Evolutionary conservation across 1,140 invertebrate species (phyloP), one percentile per base, ranked within the genome.

Genomic region (Scaptomyza graminum): DNA sequence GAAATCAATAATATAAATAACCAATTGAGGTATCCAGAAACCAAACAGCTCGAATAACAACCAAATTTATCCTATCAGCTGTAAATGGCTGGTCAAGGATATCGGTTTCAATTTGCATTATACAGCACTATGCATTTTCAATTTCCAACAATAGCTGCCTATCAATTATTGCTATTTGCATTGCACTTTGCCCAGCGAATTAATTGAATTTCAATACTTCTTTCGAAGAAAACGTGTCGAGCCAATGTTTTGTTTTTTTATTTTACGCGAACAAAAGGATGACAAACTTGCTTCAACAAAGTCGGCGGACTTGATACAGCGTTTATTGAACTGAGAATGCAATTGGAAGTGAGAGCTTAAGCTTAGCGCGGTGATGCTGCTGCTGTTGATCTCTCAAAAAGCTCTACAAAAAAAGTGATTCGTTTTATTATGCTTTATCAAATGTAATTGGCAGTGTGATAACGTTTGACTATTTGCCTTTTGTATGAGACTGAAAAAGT

Each of bases 311-410:
- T 66, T 71, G 69, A 72, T 67, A 67, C 67, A 72, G 55, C 63
- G 69, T 72, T 67, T 72, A 67, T 67, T 72, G 69, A 67, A 72
- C 69, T 72, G 55, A 44, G 41, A 44, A 34, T 34, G 31, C 46
- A 46, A 61, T 41, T 61, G 46, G 5, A 51, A 34, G 28, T 31
- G 28, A 25, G 18, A 54, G 43, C 28, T 54, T 51, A 15, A 44
- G 47, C 44, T 51, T 41, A 37, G 18, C 18, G 37, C 46, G 51
- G 37, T 47, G 25, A 11, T 46, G 50, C 8, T 46, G 47, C 6
- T 56, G 12, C 37, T 55, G 9, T 41, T 41, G 37, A 41, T 41
- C 13, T 46, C 16, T 18, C 44, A 50, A 11, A 50, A 50, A 25
- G 22, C 47, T 50, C 6, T n/a, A 2, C 2, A 18, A 46, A 16